phyloP scores from a whole-genome alignment of 2,797 vertebrate genomes.

The Staurois parvus region DNA sequence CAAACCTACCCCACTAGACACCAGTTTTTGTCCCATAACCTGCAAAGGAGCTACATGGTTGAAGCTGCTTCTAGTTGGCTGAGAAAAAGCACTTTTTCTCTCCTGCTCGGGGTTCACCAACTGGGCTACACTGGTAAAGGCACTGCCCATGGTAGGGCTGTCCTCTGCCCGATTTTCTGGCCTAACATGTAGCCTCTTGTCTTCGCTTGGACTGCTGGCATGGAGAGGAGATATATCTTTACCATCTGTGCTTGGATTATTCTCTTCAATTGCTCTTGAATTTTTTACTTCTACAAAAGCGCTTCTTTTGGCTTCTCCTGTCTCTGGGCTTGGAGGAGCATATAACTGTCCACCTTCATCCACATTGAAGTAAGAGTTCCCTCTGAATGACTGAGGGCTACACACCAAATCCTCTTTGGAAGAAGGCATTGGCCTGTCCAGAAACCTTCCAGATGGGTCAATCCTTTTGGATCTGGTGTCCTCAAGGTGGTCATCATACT shows the following conservation, averaged over 20 bases:
- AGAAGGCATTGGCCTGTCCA: conserved; percentile 74
- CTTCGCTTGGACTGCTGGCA: conserved; percentile 68
- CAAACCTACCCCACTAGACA: conserved; percentile 72
- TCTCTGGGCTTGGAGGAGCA: conserved; percentile 79
- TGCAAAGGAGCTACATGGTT: conserved; percentile 84
- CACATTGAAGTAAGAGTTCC: conserved; percentile 79
- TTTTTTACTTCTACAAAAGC: conserved; percentile 97
- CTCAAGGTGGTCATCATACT: conserved; percentile 74
- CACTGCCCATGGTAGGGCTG: conserved; percentile 76
- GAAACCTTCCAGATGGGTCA: conserved; percentile 66
- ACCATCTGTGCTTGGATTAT: conserved; percentile 74
- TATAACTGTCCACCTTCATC: conserved; percentile 86
- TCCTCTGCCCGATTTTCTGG: conserved; percentile 66
- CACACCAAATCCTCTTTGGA: conserved; percentile 89
- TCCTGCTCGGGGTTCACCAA: conserved; percentile 78
- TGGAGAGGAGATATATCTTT: conserved; percentile 62
- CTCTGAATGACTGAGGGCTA: conserved; percentile 80
- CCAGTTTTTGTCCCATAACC: conserved; percentile 89
- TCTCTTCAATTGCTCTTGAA: conserved; percentile 76
- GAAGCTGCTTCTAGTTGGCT: conserved; percentile 85
- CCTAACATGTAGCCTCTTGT: conserved; percentile 32
- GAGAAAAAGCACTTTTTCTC: conserved; percentile 94
- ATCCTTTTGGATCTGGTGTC: conserved; percentile 56
- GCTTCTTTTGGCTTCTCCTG: conserved; percentile 86
- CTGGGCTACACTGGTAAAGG: conserved; percentile 87